Evolutionary conservation across 2,888 invertebrate genomes (phyloP), one percentile per base, ranked within the genome.

Genomic region (Chloromyia formosa): DNA sequence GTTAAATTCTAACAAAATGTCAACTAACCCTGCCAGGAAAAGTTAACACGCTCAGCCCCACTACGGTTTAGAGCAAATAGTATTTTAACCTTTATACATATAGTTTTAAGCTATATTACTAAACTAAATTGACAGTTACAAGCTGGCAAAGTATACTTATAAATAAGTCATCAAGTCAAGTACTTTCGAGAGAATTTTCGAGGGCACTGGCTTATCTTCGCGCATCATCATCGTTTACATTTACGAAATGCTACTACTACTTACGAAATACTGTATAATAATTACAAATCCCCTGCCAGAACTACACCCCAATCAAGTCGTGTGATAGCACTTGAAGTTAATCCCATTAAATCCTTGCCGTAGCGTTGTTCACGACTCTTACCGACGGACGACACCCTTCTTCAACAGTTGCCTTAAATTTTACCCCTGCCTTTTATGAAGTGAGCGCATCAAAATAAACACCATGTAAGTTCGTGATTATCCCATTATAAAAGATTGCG

Each of bases 391-490:
- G 7, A 4, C 27, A 35, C 27, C 27, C 27, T 35, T 35, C 7
- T 35, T 2, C 27, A 35, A 35, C 2, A 35, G 3, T 35, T 35
- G 12, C 1, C 18, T 18, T 22, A 22, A 23, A 10, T 12, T 49
- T 27, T 4, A 5, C 54, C 71, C 66, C 35, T 45, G 18, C 35
- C 40, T 18, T n/a, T 22, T 22, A 14, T 49, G 66, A 10, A 22
- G 22, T 9, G 12, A 49, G 66, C 66, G 71, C 71, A 71, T 71
- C 71, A 73, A 73, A 61, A 74, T 62, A 74, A 74, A 74, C 73
- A 74, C 72, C 74, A 45, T 77, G 75, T 75, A 75, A 77, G 74
- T 64, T 71, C 73, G 12, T 74, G 77, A 75, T 77, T 75, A 76
- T 75, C 75, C 75, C 75, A 74, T 75, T 75, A 75, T 77, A 73